phyloP scores from a whole-genome alignment of 1,140 invertebrate species.

The Drosophila watanabei region DNA sequence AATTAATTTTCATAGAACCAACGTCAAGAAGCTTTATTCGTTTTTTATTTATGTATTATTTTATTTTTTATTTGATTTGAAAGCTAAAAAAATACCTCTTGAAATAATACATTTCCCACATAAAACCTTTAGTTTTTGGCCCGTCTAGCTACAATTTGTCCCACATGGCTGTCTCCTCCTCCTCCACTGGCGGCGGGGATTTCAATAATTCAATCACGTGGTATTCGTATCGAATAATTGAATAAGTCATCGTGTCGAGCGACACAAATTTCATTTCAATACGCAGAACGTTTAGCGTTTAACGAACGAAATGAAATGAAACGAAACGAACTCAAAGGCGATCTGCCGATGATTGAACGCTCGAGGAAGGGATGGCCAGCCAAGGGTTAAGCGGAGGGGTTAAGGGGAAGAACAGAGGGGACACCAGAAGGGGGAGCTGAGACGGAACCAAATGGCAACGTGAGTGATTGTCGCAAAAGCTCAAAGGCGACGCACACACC shows the following conservation, averaged over 20 bases:
- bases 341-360: slow-evolving; percentile 68
- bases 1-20: too few species aligned
- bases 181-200: slow-evolving; percentile 5
- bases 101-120: not conserved
- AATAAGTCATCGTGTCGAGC: slow-evolving; percentile 83
- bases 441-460: slow-evolving; percentile 65
- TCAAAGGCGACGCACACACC: slow-evolving; percentile 70
- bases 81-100: too few species aligned
- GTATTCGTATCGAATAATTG: slow-evolving; percentile 78
- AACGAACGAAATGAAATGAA: slow-evolving; percentile 54
- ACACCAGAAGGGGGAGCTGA: not conserved
- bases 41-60: too few species aligned
- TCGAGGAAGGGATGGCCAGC: slow-evolving; percentile 3
- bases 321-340: slow-evolving; percentile 58
- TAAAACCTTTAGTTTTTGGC: not conserved
- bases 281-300: slow-evolving; percentile 82
- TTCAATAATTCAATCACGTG: slow-evolving; percentile 84
- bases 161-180: slow-evolving; percentile 1
- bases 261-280: slow-evolving; percentile 84
- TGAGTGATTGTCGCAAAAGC: slow-evolving; percentile 84
- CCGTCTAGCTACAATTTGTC: not conserved
- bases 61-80: too few species aligned
- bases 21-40: too few species aligned
- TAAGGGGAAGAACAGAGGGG: not conserved
- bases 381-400: not conserved